Base-by-base conservation (phyloP, 2,113 vertebrate genomes). In the Gadus chalcogrammus region DNA sequence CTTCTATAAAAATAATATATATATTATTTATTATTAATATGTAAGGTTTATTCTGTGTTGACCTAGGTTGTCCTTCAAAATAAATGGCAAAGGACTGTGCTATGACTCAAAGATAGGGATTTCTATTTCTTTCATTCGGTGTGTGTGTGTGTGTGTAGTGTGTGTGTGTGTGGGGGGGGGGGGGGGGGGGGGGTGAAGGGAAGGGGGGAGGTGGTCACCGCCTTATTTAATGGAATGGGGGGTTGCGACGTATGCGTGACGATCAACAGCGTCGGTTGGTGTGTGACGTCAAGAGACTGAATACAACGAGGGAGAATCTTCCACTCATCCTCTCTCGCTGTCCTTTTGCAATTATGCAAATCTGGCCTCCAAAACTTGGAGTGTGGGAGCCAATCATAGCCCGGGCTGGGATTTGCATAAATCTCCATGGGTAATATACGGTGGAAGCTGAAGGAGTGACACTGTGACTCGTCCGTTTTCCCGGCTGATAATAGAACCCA, bases 401-500 rank as follows among this genome's bases (percentile, higher is more conserved):
- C 42, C 38, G 42, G 38, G 67, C 65, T 62, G 75, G 73, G 84
- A 83, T 88, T 84, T 84, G n/a, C 85, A 89, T 88, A 85, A 71
- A 88, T 88, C 85, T 85, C 71, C 85, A 87, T 85, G 78, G 69
- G 69, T 82, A 91, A 87, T 85, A 73, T 68, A 1, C 31, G 68
- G 74, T 71, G 82, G 69, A 82, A 84, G 82, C 72, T 67, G 18
- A 68, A 84, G 77, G 78, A 78, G 75, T 74, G 72, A 85, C 80
- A 70, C 69, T 59, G 70, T 67, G 72, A 83, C 77, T 80, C 79
- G 80, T 79, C 79, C 75, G 76, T 74, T 79, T 71, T 73, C 75
- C 79, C 3, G 15, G 0, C 65, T 12, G 62, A 79, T 79, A 71
- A 78, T 68, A 80, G 67, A 74, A 81, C 58, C 72, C 70, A 68